Base-by-base conservation (phyloP, 2,888 invertebrate genomes). In the Odontocerum albicorne region DNA sequence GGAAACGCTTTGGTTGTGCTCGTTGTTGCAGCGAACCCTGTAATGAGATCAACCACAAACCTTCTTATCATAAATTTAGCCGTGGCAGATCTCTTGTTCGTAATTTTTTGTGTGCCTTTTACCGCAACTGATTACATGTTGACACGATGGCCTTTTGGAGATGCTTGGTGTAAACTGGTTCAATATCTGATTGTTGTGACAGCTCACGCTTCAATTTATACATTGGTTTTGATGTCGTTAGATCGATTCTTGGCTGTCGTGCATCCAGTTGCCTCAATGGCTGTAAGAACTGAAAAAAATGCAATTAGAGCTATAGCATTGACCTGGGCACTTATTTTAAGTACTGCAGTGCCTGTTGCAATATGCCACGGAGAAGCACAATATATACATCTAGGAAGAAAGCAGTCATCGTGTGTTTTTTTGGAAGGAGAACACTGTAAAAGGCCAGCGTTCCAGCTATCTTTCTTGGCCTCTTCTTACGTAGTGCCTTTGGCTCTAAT, bases 41-140 rank as follows among this genome's bases (percentile, higher is more conserved):
- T 90, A 66, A 96, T 96, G 95, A 81, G 94, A 64, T 93, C 92
- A 27, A 94, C 94, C 4, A 96, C 96, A 42, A 96, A 96, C 71
- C 82, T 94, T 36, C 82, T 96, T 20, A 95, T 96, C 64, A 89
- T 95, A 58, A 94, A 92, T 70, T 74, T 95, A 59, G 94, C 95
- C 2, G 80, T 93, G 19, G 94, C 96, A 31, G 96, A 96, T 70
- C 77, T 96, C 20, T 82, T 92, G 20, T 96, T 96, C 71, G 92
- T 96, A 35, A 84, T 93, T 47, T 92, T 95, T 72, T 96, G 96
- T 73, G 93, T 96, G 13, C 96, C 96, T 0, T 94, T 94, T 72
- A 96, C 96, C 1, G 95, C 93, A 1, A 87, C 91, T 12, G 92
- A 92, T 66, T 96, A 94, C 70, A 90, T 92, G 0, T 75, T 92